A percentile compares a stretch with the other conserved stretches of the same genome.
Conservation (phyloP, 1,140 invertebrate species). For the Pygmarrhopalites habei region DNA sequence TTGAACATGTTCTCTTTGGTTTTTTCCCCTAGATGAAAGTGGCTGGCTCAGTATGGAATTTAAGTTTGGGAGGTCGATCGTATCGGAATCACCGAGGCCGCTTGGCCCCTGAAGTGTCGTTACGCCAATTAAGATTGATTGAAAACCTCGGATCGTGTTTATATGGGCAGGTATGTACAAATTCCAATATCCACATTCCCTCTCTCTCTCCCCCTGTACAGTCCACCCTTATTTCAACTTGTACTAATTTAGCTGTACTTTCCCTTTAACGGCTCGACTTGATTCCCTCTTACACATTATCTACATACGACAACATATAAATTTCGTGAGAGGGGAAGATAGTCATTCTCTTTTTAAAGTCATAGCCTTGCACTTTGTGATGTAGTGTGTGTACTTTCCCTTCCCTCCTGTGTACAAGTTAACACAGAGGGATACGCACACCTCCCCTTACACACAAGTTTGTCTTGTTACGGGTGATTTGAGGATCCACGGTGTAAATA, state of each 20-base stretch:
- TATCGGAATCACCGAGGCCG: slow-evolving; percentile 31
- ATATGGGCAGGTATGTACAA: slow-evolving; percentile 33
- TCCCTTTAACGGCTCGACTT: background rate
- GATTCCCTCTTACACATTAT: background rate
- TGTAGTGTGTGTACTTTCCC: too few relatives aligned
- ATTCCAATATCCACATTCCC: background rate
- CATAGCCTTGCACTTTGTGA: too few relatives aligned
- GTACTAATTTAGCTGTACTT: background rate
- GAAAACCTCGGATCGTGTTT: slow-evolving; percentile 38
- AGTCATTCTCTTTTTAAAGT: too few relatives aligned
- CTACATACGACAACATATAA: too few relatives aligned
- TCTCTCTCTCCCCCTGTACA: background rate
- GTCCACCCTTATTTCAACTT: background rate
- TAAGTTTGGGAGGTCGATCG: slow-evolving; percentile 29
- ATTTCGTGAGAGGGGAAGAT: too few relatives aligned
- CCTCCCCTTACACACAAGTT: too few relatives aligned
- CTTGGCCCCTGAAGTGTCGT: slow-evolving; percentile 37
- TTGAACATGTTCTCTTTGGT: too few relatives aligned
- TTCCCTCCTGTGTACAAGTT: background rate
- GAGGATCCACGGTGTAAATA: too few relatives aligned
- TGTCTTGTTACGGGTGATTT: too few relatives aligned
- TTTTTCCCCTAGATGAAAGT: slow-evolving; percentile 22
- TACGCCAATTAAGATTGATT: slow-evolving; percentile 40
- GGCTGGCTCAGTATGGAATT: slow-evolving; percentile 30
- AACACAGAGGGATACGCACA: too few relatives aligned